Conservation (phyloP, 1,140 invertebrate genomes). For the Lepidurus apus region DNA sequence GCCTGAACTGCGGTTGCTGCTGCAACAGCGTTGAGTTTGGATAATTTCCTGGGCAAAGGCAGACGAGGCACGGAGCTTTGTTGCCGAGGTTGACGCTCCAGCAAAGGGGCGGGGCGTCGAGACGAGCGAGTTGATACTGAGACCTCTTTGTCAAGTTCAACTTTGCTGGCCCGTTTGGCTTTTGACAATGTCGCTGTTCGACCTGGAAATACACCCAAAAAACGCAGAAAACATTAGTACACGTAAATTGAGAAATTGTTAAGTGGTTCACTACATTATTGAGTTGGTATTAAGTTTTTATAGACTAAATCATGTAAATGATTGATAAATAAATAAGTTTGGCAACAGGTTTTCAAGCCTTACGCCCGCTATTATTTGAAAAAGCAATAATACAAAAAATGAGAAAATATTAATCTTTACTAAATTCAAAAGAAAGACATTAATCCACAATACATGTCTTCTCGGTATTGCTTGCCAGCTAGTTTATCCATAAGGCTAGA, state of each 20-base stretch:
- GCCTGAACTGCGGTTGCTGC: not conserved
- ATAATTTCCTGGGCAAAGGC: not conserved
- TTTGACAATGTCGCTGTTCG: not conserved
- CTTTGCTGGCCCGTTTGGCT: not conserved
- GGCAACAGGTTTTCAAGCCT: not conserved
- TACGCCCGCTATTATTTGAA: slow-evolving; percentile 1
- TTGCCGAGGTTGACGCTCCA: slow-evolving; percentile 5
- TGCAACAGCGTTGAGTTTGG: not conserved
- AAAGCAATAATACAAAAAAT: too few relatives aligned
- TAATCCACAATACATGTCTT: too few relatives aligned
- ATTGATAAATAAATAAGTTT: too few relatives aligned
- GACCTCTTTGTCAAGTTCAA: not conserved
- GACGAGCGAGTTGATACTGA: not conserved
- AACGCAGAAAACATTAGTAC: not conserved
- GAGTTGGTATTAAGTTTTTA: not conserved
- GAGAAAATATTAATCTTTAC: not conserved
- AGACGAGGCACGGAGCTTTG: not conserved
- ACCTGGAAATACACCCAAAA: not conserved
- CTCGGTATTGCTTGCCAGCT: too few relatives aligned
- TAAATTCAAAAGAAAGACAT: not conserved
- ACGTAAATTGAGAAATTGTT: not conserved
- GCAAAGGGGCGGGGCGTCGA: slow-evolving; percentile 8
- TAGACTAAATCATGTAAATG: too few relatives aligned
- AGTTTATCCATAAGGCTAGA: too few relatives aligned
- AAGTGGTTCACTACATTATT: not conserved